Evolutionary conservation across 2,888 invertebrate genomes (phyloP).

Genomic region (Harpalus rubripes): DNA sequence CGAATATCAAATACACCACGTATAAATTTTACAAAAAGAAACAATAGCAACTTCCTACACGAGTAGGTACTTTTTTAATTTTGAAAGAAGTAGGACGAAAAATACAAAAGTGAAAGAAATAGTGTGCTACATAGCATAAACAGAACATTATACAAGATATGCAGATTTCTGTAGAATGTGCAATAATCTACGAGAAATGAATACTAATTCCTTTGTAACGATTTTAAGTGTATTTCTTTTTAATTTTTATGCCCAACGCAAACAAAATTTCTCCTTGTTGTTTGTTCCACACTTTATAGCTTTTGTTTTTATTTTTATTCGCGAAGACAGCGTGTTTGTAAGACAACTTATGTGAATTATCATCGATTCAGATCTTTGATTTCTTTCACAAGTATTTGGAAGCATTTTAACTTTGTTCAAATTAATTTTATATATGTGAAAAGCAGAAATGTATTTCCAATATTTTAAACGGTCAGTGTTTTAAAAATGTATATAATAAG

Average conservation of each 20-base stretch:
- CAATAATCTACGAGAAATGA: too few species aligned
- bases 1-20: too few species aligned
- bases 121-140: too few species aligned
- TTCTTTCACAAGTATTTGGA: constrained; percentile 68
- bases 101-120: too few species aligned
- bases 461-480: neutral
- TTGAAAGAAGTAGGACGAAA: too few species aligned
- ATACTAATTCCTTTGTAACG: neutral
- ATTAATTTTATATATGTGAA: constrained; percentile 47
- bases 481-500: constrained; percentile 24
- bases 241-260: too few species aligned
- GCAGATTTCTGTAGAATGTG: too few species aligned
- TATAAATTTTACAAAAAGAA: too few species aligned
- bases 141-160: too few species aligned
- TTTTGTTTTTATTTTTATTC: constrained; percentile 1
- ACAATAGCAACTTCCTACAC: too few species aligned
- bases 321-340: constrained; percentile 76
- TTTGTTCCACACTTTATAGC: neutral
- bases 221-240: too few species aligned
- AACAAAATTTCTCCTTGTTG: constrained; percentile 1
- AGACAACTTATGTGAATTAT: constrained; percentile 76
- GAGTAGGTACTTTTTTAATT: too few species aligned
- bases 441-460: neutral
- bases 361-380: constrained; percentile 76
- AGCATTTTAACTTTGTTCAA: constrained; percentile 36